Base-by-base conservation (phyloP, 2,113 vertebrate species). In the Barbus barbus region DNA sequence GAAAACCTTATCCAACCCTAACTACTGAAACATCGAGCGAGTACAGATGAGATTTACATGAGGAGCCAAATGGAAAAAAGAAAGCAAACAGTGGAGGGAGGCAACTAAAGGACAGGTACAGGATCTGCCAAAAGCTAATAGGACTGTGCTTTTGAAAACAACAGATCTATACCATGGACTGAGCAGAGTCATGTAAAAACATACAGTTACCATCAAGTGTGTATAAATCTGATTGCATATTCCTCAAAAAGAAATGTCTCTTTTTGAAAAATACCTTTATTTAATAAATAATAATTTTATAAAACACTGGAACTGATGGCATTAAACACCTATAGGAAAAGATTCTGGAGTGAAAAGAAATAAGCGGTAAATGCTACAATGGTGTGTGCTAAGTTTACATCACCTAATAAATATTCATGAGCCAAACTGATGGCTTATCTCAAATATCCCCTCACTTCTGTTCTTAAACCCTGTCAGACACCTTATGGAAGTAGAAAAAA, bases 21-120 rank as follows among this genome's bases (percentile, higher is more conserved):
- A 80, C 38, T 22, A 78, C 24, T 51, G 46, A 75, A 51, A 28
- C 44, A 75, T 18, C 18, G 16, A 75, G 44, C 14, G 1, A 74
- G 24, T 46, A 51, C 44, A 75, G 72, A 46, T 75, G 44, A 51
- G 24, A 75, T 75, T 75, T 75, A 75, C 73, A 75, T 51, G 26
- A 31, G 73, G 24, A 58, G 51, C 48, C 28, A 79, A 78, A 58
- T 14, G 9, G 28, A 77, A 77, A 77, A 77, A 58, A 58, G 18
- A 36, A 77, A 20, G n/a, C 26, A 63, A 79, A 51, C 9, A 75
- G 1, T 12, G 36, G 53, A 22, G 9, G 1, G 8, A 20, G 24
- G 14, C 13, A 75, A 31, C n/a, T 20, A 20, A 51, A 51, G 46
- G 46, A 51, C 7, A 4, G 26, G 24, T 31, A 12, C n/a, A 75